Evolutionary conservation across 2,888 invertebrate genomes (phyloP).

Genomic region (Dilophus febrilis): DNA sequence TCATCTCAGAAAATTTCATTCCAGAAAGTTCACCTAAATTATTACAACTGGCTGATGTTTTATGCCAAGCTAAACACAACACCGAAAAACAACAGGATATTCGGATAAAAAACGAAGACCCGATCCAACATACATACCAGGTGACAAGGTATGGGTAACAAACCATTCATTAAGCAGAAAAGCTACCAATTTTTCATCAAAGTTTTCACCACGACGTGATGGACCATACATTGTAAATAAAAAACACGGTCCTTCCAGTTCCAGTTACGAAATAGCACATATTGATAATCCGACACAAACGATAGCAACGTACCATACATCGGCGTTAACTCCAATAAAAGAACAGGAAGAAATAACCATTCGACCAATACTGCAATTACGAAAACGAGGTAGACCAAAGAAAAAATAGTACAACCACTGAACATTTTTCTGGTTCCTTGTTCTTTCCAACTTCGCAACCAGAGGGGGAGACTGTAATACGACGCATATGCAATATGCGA

Average conservation of each 20-base stretch:
- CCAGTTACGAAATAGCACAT: conserved; percentile 5
- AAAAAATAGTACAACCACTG: no score
- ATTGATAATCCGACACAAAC: no score
- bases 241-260: conserved; percentile 12
- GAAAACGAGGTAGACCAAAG: not conserved
- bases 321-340: not conserved
- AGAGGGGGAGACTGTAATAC: no score
- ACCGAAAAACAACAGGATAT: no score
- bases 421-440: no score
- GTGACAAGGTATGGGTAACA: conserved; percentile 13
- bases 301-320: no score
- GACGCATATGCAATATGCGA: no score
- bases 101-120: no score
- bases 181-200: conserved; percentile 12
- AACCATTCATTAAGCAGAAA: conserved; percentile 14
- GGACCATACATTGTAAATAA: conserved; percentile 16
- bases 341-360: not conserved
- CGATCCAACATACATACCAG: conserved; percentile 11
- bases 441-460: no score
- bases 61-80: no score
- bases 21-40: conserved; percentile 16
- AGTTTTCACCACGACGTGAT: conserved; percentile 18
- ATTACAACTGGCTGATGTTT: no score
- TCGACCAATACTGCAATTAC: not conserved
- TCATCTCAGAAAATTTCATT: conserved; percentile 16